Evolutionary conservation across 2,797 vertebrate genomes (phyloP), one percentile per base, ranked within the genome.

Genomic region (Schizothorax lantsangensis): DNA sequence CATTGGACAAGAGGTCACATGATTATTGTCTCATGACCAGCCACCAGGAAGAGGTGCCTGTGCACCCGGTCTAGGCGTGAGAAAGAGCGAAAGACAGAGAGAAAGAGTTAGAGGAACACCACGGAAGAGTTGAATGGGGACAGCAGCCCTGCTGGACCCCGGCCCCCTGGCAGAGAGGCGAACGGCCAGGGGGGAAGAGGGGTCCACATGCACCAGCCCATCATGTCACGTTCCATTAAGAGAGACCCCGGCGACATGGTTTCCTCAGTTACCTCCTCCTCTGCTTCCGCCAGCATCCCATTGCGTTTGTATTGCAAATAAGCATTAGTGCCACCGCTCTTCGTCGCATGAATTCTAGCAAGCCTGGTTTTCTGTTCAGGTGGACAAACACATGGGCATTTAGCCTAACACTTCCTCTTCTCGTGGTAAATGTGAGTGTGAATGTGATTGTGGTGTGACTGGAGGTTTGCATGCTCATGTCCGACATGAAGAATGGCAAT

Each of bases 221-320:
- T 83, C 85, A 77, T 86, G 57, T 86, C 90, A 87, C 43, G 72
- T 87, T 84, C 89, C 86, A 40, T 47, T 84, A 71, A 71, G 23
- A 72, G 79, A 86, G 84, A 84, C 82, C 86, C 47, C 87, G 90
- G 90, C 77, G 90, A 91, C 89, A 89, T 91, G 90, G 62, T 84
- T 38, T 89, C 91, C 91, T 91, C 89, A 89, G 95, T 95, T 96
- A 96, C 96, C 95, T 96, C 94, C 96, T 98, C 96, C 91, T 98
- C 93, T 40, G 95, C 93, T 94, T 98, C 94, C 91, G 93, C 96
- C 93, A 98, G 96, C 92, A 98, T 94, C 93, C 98, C 98, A 36
- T 98, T 99, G 93, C 97, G 95, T 96, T 99, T 99, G 96, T 97
- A 99, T 95, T 97, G 97, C 97, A 99, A 97, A 96, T 97, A 99